Percentiles rank a stretch among this genome's conserved stretches.
Evolutionary conservation across 2,797 vertebrate species (phyloP).

Genomic region (Calcarius lapponicus): DNA sequence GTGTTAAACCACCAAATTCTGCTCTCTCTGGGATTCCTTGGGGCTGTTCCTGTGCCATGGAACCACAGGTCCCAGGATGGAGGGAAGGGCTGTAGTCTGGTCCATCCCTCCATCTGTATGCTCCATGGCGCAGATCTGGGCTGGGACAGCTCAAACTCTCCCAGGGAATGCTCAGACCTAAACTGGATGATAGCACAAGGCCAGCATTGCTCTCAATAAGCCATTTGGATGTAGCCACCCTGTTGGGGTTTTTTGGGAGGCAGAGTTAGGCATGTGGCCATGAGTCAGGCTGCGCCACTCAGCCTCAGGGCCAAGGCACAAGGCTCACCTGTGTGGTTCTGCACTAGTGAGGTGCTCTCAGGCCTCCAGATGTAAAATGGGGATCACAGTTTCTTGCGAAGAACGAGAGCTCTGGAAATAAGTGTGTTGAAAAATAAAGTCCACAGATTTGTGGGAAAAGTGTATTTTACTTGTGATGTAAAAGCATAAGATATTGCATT

Average conservation of each 20-base stretch:
- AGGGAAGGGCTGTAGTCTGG: accelerated
- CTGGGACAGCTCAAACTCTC: background rate
- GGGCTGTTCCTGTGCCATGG: background rate
- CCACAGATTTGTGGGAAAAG: background rate
- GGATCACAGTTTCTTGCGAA: background rate
- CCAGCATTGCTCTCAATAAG: background rate
- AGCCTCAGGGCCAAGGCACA: background rate
- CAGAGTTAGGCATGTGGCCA: constrained; percentile 16
- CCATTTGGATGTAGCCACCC: background rate
- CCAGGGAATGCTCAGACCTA: background rate
- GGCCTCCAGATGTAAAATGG: background rate
- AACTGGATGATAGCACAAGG: background rate
- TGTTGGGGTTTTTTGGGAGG: background rate
- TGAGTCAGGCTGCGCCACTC: constrained; percentile 42
- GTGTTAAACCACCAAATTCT: background rate
- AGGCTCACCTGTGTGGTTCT: background rate
- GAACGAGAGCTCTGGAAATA: background rate
- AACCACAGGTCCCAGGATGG: accelerated
- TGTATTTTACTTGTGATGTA: background rate
- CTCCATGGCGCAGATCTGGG: background rate
- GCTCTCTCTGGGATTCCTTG: background rate
- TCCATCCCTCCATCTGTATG: accelerated
- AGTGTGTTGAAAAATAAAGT: background rate
- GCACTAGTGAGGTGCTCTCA: background rate
- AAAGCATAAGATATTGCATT: background rate